Percentiles rank a stretch among this genome's conserved stretches.
phyloP scores from a whole-genome alignment of 2,888 invertebrate species.

The Drosophila meridionalis region DNA sequence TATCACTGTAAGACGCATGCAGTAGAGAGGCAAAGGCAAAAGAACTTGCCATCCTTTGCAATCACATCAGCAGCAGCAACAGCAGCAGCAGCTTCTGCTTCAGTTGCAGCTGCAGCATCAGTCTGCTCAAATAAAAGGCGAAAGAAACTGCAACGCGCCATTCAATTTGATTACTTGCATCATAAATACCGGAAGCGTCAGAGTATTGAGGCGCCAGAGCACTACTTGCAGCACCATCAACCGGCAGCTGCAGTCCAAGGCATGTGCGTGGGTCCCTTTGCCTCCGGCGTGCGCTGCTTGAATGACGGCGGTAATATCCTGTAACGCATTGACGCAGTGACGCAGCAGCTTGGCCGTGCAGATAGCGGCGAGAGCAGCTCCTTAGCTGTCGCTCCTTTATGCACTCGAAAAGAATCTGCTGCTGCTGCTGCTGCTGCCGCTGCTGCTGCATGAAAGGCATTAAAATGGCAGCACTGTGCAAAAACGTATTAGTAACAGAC shows the following conservation, averaged over 20 bases:
- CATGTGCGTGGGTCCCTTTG: constrained; percentile 62
- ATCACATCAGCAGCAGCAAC: constrained; percentile 11
- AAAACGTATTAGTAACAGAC: constrained; percentile 79
- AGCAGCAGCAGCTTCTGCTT: constrained; percentile 11
- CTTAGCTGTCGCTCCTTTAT: constrained; percentile 66
- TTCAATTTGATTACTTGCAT: constrained; percentile 81
- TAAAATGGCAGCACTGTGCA: constrained; percentile 70
- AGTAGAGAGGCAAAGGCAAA: constrained; percentile 9
- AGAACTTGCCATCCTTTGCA: constrained; percentile 10
- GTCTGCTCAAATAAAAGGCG: constrained; percentile 71
- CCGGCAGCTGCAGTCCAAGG: constrained; percentile 21
- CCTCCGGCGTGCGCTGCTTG: constrained; percentile 33
- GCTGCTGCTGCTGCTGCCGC: neutral
- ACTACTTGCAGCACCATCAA: neutral
- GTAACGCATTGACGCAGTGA: constrained; percentile 77
- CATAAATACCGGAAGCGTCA: constrained; percentile 80
- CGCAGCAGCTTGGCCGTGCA: constrained; percentile 47
- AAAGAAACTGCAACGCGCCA: constrained; percentile 75
- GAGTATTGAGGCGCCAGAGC: constrained; percentile 76
- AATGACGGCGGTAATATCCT: constrained; percentile 82
- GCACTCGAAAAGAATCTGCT: constrained; percentile 75
- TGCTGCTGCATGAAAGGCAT: constrained; percentile 69
- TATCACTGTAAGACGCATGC: constrained; percentile 63
- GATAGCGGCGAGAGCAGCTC: constrained; percentile 49
- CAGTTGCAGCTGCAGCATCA: constrained; percentile 26